Evolutionary conservation across 1,140 invertebrate species (phyloP).

Genomic region (Semibalanus balanoides): DNA sequence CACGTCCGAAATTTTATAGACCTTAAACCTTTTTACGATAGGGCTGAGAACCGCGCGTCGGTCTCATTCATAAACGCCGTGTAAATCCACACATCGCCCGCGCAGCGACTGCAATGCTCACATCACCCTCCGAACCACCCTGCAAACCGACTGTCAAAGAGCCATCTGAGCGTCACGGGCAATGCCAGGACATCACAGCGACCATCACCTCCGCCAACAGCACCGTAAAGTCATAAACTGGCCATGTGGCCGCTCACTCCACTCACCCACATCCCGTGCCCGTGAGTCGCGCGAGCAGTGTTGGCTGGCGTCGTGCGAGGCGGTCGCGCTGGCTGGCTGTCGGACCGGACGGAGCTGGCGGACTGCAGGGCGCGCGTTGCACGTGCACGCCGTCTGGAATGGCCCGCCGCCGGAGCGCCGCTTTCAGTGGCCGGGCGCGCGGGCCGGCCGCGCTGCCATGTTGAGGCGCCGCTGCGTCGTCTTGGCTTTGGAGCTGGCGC

Average conservation of each 20-base stretch:
- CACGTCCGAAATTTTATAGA: not conserved
- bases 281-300: too few species aligned
- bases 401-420: not conserved
- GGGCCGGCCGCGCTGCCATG: not conserved
- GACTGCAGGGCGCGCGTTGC: not conserved
- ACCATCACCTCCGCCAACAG: not conserved
- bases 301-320: too few species aligned
- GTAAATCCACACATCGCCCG: not conserved
- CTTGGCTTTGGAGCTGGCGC: not conserved
- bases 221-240: not conserved
- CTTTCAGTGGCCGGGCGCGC: not conserved
- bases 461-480: not conserved
- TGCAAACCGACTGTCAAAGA: not conserved
- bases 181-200: not conserved
- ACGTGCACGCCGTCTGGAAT: not conserved
- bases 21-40: not conserved
- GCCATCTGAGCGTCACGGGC: too few species aligned
- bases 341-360: too few species aligned
- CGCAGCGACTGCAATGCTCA: too few species aligned
- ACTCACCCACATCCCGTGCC: not conserved
- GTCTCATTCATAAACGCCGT: not conserved
- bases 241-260: not conserved
- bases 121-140: not conserved
- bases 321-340: too few species aligned
- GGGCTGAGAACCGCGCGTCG: not conserved